Percentiles rank a stretch among this genome's conserved stretches.
Evolutionary conservation across 2,797 vertebrate genomes (phyloP).

Genomic region (Aulostomus chinensis): DNA sequence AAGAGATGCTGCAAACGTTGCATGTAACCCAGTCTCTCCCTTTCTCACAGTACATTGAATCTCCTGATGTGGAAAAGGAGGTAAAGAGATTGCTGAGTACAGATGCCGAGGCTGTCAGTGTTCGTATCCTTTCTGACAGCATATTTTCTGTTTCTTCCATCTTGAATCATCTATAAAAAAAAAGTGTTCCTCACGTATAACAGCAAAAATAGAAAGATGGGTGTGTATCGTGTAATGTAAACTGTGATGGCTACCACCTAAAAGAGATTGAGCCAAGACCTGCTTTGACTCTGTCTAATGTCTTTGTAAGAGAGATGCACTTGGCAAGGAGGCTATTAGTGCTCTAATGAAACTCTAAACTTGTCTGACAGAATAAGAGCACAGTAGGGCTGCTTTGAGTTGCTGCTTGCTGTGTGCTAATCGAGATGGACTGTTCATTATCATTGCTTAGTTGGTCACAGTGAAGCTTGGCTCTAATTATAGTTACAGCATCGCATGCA

Average conservation of each 20-base stretch:
- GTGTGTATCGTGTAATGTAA: neutral
- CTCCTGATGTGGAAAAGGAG: slow-evolving; percentile 95
- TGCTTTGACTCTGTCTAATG: slow-evolving; percentile 25
- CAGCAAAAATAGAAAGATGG: neutral
- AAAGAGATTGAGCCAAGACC: neutral
- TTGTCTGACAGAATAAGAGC: slow-evolving; percentile 50
- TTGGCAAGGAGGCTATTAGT: slow-evolving; percentile 42
- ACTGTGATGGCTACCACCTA: neutral
- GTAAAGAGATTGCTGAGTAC: slow-evolving; percentile 93
- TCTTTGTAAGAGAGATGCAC: slow-evolving; percentile 27
- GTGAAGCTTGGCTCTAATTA: slow-evolving; percentile 45
- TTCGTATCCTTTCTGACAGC: slow-evolving; percentile 90
- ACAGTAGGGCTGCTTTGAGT: slow-evolving; percentile 41
- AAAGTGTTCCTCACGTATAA: neutral
- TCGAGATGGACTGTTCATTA: slow-evolving; percentile 66
- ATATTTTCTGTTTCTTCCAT: neutral
- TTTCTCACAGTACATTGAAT: slow-evolving; percentile 85
- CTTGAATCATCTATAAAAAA: neutral
- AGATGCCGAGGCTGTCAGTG: slow-evolving; percentile 91
- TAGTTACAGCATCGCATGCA: slow-evolving; percentile 32
- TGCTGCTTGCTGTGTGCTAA: slow-evolving; percentile 57
- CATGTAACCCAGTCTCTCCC: slow-evolving; percentile 47
- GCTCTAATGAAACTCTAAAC: slow-evolving; percentile 60
- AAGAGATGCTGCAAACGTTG: slow-evolving; percentile 27
- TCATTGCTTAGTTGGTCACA: slow-evolving; percentile 52